Percentiles rank a stretch among this genome's conserved stretches.
Conservation (phyloP, 2,113 vertebrate genomes). For the Chlorocebus sabaeus region DNA sequence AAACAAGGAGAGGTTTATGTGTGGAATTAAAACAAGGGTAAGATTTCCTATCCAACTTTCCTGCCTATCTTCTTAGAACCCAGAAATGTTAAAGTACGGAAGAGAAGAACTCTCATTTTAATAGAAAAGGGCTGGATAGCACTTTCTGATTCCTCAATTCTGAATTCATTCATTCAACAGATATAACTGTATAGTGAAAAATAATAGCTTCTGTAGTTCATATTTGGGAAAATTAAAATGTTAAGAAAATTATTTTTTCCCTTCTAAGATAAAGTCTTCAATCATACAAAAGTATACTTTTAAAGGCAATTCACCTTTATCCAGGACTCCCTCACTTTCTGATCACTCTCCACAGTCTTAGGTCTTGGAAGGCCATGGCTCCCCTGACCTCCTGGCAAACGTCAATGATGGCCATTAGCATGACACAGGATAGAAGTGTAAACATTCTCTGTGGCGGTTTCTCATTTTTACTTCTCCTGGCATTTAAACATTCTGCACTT, state of each 20-base stretch:
- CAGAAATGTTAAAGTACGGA: not conserved
- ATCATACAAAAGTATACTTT: not conserved
- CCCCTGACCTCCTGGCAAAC: not conserved
- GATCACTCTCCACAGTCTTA: not conserved
- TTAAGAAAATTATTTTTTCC: not conserved
- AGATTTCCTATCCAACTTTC: not conserved
- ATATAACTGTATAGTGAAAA: not conserved
- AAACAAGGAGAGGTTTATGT: not conserved
- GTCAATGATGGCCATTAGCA: not conserved
- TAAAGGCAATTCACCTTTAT: not conserved
- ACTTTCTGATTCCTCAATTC: not conserved
- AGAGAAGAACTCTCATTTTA: not conserved
- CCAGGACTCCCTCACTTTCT: not conserved
- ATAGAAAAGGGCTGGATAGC: not conserved
- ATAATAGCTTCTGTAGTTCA: not conserved
- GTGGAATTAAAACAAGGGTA: not conserved
- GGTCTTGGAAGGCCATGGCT: not conserved
- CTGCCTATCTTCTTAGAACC: not conserved
- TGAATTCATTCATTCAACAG: not conserved
- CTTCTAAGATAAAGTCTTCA: not conserved
- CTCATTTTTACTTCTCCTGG: not conserved
- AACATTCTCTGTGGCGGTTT: not conserved
- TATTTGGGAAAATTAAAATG: not conserved
- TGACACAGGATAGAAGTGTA: not conserved
- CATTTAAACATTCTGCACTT: not conserved